Percentiles rank a stretch among this genome's conserved stretches.
Conservation (phyloP, 2,888 invertebrate genomes). For the Scaptodrosophila latifasciaeformis region DNA sequence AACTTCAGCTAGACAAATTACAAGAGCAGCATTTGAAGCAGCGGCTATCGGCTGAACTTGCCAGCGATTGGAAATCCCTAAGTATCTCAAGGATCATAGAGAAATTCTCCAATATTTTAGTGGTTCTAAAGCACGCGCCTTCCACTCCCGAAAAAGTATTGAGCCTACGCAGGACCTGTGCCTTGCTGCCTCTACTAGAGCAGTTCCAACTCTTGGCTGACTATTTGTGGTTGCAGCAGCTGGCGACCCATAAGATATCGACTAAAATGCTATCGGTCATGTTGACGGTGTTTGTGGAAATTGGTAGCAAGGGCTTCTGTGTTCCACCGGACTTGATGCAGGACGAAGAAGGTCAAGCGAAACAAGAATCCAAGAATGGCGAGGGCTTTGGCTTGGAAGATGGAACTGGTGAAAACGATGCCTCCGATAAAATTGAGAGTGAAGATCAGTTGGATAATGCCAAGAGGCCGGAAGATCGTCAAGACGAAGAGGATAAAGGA, state of each 20-base stretch:
- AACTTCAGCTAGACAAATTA: conserved; percentile 30
- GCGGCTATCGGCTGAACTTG: conserved; percentile 80
- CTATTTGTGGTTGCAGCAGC: conserved; percentile 86
- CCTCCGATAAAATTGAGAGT: conserved; percentile 89
- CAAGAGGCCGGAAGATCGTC: conserved; percentile 81
- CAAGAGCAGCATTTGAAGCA: conserved; percentile 81
- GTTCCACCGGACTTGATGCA: conserved; percentile 89
- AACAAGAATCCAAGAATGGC: conserved; percentile 77
- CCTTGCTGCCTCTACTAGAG: conserved; percentile 81
- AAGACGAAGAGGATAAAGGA: conserved; percentile 80
- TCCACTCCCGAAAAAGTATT: conserved; percentile 56
- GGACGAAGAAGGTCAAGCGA: conserved; percentile 80
- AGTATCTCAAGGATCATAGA: conserved; percentile 76
- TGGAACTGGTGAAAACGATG: conserved; percentile 90
- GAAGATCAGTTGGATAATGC: conserved; percentile 96
- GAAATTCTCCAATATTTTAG: conserved; percentile 73
- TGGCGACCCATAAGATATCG: conserved; percentile 85
- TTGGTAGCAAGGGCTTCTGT: conserved; percentile 93
- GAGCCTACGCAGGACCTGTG: conserved; percentile 53
- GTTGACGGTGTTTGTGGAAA: conserved; percentile 88
- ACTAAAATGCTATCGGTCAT: conserved; percentile 90
- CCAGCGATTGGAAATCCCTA: conserved; percentile 79
- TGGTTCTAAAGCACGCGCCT: conserved; percentile 75
- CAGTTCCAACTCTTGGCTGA: conserved; percentile 86
- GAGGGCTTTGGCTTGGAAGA: conserved; percentile 94